phyloP scores from a whole-genome alignment of 2,797 vertebrate species.

The Sebastes kiyomatsui region DNA sequence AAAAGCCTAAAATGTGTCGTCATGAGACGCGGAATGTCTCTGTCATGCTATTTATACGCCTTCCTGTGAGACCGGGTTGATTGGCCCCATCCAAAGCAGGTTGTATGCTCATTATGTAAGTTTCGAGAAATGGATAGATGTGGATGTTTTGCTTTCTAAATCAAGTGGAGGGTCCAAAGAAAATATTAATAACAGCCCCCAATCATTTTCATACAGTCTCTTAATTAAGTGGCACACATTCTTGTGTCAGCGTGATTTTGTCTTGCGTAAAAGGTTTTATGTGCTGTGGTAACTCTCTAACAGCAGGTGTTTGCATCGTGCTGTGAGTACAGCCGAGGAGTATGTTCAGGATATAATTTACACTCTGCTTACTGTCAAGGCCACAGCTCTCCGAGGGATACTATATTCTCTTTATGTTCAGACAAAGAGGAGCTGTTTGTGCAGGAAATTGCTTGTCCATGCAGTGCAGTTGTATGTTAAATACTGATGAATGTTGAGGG shows the following conservation, averaged over 20 bases:
- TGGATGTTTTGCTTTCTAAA: neutral
- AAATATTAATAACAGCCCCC: neutral
- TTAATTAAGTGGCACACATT: neutral
- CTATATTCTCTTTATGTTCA: constrained; percentile 5
- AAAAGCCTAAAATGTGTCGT: no score
- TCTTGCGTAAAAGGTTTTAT: neutral
- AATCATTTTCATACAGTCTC: neutral
- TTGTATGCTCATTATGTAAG: neutral
- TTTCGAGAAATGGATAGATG: neutral
- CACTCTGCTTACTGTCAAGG: neutral
- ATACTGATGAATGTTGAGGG: neutral
- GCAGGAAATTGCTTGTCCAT: constrained; percentile 5
- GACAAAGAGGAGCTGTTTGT: constrained; percentile 3
- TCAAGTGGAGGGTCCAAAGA: no score
- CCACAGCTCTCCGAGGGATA: neutral
- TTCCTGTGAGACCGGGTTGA: no score
- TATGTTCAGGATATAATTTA: neutral
- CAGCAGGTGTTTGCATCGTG: constrained; percentile 1
- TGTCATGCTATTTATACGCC: no score
- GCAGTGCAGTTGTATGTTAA: neutral
- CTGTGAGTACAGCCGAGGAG: neutral
- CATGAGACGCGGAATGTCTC: no score
- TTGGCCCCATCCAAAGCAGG: fast-evolving
- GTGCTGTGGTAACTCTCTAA: neutral
- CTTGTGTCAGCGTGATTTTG: neutral